Evolutionary conservation across 2,113 vertebrate species (phyloP), one percentile per base, ranked within the genome.

Genomic region (Anoura caudifer): DNA sequence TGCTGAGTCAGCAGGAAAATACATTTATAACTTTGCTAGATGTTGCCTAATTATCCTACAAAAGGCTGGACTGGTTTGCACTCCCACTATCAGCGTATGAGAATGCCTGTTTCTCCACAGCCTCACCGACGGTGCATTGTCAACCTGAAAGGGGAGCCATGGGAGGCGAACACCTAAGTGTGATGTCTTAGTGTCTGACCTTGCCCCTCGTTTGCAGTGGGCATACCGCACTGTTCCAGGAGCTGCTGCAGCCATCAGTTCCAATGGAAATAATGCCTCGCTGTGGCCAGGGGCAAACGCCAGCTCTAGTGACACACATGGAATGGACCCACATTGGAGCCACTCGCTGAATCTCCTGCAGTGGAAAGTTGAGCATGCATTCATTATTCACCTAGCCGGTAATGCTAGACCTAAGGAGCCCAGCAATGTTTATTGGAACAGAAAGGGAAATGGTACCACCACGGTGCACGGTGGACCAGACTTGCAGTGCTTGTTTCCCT

Each of bases 321-420:
- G 94, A 91, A 95, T 86, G 72, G 90, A 93, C 92, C 93, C 69
- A 75, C 7, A 17, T 97, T 91, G n/a, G n/a, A n/a, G 82, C 77
- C 90, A 75, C 95, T 89, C 92, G 91, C 69, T 87, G 95, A 87
- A 88, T 82, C 87, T 87, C 82, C 47, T 92, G 91, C 41, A 90
- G 81, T 91, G 86, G 97, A 97, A 96, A 96, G 92, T 88, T 89
- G 47, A 77, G 61, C 50, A 24, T 59, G 65, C 90, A 75, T 95
- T 94, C 87, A 91, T 97, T 97, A 95, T 83, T 92, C 85, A 85
- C 72, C 94, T 69, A 75, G 95, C 19, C 31, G 85, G 89, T 63
- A 83, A 15, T 38, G 7, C 38, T 45, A 67, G 54, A 79, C 41
- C 82, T 20, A 28, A 94, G 59, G 67, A 75, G 38, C 85, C 83